Evolutionary conservation across 2,888 invertebrate genomes (phyloP), one percentile per base, ranked within the genome.

Genomic region (Caenorhabditis sp.): DNA sequence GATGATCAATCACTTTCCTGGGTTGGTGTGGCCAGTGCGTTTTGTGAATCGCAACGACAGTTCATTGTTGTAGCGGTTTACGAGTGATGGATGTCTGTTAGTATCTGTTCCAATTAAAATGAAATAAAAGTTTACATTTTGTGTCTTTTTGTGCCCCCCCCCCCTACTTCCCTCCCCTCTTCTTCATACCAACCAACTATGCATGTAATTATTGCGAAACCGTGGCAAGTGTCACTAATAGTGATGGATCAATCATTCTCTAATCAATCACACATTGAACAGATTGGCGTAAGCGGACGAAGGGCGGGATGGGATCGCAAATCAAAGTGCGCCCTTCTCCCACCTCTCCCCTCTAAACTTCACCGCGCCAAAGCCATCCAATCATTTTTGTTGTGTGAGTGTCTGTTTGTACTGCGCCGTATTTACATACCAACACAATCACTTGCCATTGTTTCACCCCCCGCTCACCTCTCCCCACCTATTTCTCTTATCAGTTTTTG

Each of bases 31-130:
- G 82, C 82, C 4, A 82, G 82, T 32, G 72, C 78, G 2, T 82
- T 79, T 18, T 69, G 62, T 15, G 72, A 82, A 24, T 53, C 72
- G 9, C 64, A 78, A 15, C 69, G 79, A 9, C 82, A 82, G 32
- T 82, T 82, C 44, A 74, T 82, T 55, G 82, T 82, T 53, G 82
- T 82, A 4, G 78, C 82, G 0, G 79, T 79, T 4, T 82, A 78
- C 61, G 82, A 82, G 60, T 82, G 24, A n/a, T n/a, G n/a, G n/a
- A n/a, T n/a, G n/a, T n/a, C n/a, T n/a, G n/a, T n/a, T n/a, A n/a
- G n/a, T n/a, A n/a, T n/a, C n/a, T n/a, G n/a, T n/a, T n/a, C n/a
- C n/a, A n/a, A n/a, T n/a, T n/a, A n/a, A n/a, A n/a, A n/a, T n/a
- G n/a, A n/a, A n/a, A n/a, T n/a, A n/a, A n/a, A n/a, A n/a, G n/a